phyloP scores from a whole-genome alignment of 2,797 vertebrate species.

The Aselliscus stoliczkanus region DNA sequence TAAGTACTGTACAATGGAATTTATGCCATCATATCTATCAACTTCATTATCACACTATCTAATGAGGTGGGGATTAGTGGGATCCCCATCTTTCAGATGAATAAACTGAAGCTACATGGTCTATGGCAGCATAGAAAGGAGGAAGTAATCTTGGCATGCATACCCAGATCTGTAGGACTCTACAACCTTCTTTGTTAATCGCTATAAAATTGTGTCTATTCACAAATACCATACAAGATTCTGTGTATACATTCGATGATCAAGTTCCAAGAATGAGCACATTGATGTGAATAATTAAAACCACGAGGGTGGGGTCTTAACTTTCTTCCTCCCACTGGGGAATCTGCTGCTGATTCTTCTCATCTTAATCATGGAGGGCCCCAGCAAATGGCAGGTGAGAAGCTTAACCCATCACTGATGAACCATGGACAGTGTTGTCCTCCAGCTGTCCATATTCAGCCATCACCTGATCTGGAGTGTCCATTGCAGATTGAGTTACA shows the following conservation, averaged over 20 bases:
- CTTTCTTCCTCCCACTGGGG: neutral
- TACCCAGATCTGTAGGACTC: neutral
- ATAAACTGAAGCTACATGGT: neutral
- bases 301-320: neutral
- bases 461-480: neutral
- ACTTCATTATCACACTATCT: neutral
- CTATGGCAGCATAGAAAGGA: neutral
- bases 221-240: neutral
- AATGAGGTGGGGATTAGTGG: neutral
- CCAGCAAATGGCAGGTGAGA: neutral
- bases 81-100: neutral
- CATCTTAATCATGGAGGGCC: neutral
- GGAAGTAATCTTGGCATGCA: neutral
- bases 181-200: neutral
- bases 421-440: neutral
- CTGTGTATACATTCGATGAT: neutral
- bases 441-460: neutral
- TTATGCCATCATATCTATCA: neutral
- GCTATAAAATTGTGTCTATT: neutral
- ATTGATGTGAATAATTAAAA: neutral
- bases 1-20: neutral
- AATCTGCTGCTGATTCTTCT: neutral
- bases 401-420: neutral
- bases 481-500: neutral
- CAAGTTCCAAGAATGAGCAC: neutral